Evolutionary conservation across 2,888 invertebrate genomes (phyloP).

Genomic region (Eupeodes luniger): DNA sequence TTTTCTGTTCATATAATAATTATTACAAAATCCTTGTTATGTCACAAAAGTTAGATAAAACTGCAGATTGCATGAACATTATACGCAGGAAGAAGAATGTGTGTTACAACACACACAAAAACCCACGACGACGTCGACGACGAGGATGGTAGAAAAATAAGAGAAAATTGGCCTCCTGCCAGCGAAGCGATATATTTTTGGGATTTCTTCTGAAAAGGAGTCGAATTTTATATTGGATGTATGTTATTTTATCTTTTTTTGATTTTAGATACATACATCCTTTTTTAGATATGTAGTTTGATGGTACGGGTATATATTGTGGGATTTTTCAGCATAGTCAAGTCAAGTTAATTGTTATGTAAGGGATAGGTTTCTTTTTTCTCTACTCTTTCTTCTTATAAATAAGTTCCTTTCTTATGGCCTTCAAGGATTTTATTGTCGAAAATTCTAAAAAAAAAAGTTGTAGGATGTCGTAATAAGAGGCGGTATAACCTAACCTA

Average conservation of each 20-base stretch:
- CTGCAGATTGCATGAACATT: slow-evolving; percentile 63
- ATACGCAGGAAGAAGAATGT: slow-evolving; percentile 77
- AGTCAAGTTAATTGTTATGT: slow-evolving; percentile 67
- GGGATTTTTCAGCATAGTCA: slow-evolving; percentile 49
- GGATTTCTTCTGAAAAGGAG: slow-evolving; percentile 45
- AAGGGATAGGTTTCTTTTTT: slow-evolving; percentile 30
- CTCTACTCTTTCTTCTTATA: not conserved
- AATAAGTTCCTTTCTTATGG: not conserved
- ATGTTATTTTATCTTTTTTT: slow-evolving; percentile 10
- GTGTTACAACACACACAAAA: slow-evolving; percentile 59
- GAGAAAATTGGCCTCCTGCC: slow-evolving; percentile 61
- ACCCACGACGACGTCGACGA: slow-evolving; percentile 30
- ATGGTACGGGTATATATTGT: slow-evolving; percentile 44
- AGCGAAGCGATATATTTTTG: slow-evolving; percentile 46
- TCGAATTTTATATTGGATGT: slow-evolving; percentile 33
- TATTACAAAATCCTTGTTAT: slow-evolving; percentile 43
- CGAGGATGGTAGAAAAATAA: slow-evolving; percentile 46
- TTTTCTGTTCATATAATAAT: not conserved
- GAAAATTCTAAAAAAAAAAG: slow-evolving; percentile 1
- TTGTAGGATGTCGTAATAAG: not conserved
- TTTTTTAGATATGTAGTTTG: not conserved
- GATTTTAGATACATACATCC: not conserved
- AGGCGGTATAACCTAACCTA: not conserved
- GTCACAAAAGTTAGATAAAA: slow-evolving; percentile 60
- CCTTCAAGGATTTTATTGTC: slow-evolving; percentile 1